phyloP scores from a whole-genome alignment of 2,113 vertebrate species.

The Sinocyclocheilus grahami region DNA sequence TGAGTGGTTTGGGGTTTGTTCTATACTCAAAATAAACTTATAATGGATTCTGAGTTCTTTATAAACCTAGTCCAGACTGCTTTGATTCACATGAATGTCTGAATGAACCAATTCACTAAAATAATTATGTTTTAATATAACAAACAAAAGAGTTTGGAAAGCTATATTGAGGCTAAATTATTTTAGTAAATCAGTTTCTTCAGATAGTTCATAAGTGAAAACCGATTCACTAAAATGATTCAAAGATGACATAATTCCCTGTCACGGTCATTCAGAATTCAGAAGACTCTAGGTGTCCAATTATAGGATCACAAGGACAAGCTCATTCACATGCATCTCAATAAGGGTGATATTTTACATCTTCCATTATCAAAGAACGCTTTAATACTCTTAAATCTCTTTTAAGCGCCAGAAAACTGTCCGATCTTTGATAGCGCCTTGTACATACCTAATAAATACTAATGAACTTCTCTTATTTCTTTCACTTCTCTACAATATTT shows the following conservation, averaged over 20 bases:
- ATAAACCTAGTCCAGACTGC: background rate
- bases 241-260: background rate
- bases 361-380: conserved; percentile 25
- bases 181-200: background rate
- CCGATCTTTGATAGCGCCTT: conserved; percentile 35
- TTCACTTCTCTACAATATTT: conserved; percentile 46
- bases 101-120: background rate
- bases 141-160: background rate
- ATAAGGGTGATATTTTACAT: conserved; percentile 17
- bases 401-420: conserved; percentile 22
- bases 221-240: background rate
- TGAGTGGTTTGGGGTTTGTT: background rate
- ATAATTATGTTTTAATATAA: background rate
- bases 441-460: conserved; percentile 28
- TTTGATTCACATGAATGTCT: background rate
- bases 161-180: background rate
- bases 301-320: background rate
- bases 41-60: background rate
- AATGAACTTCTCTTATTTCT: conserved; percentile 46
- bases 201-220: background rate
- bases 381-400: conserved; percentile 48
- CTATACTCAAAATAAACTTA: background rate
- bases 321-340: background rate
- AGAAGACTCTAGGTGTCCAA: background rate
- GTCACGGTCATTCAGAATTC: background rate